Evolutionary conservation across 2,888 invertebrate species (phyloP), one percentile per base, ranked within the genome.

Genomic region (Drosophila maculinotata): DNA sequence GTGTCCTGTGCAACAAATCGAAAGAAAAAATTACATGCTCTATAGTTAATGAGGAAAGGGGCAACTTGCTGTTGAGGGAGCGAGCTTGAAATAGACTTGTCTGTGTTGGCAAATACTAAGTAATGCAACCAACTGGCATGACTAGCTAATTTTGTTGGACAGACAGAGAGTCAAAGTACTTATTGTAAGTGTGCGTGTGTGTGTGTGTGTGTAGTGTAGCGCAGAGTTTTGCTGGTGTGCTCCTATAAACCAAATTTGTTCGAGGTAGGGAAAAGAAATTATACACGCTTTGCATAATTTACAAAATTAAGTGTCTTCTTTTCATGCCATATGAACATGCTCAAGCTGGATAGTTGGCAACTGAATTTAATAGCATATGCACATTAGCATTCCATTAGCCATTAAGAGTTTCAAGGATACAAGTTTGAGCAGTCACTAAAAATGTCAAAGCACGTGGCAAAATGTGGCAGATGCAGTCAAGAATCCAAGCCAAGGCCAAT

Each of bases 61-160:
- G n/a, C n/a, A n/a, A n/a, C n/a, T n/a, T n/a, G n/a, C n/a, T n/a
- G n/a, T 2, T 30, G 42, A 20, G 54, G 30, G 33, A 41, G 33
- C 26, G 53, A 57, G 25, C 33, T 54, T 41, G 39, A 39, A 60
- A 62, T 58, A 28, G 51, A 47, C 47, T 54, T 66, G 52, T 62
- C 51, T 33, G 47, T 58, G 57, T 45, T n/a, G n/a, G 12, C 20
- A 4, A 60, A 30, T 47, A 53, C 52, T 12, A 31, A 26, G 26
- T 48, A 41, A 51, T 44, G 41, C 26, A 59, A 42, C 33, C 42
- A 30, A 47, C 62, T 49, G 33, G 28, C 48, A 57, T 52, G 57
- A 58, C 59, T 62, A 41, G 69, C 70, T 64, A 77, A 68, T 71
- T 56, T 38, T 36, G 44, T 36, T 66, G 62, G 60, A 33, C 57